Evolutionary conservation across 2,888 invertebrate genomes (phyloP).

Genomic region (Phengaris arion): DNA sequence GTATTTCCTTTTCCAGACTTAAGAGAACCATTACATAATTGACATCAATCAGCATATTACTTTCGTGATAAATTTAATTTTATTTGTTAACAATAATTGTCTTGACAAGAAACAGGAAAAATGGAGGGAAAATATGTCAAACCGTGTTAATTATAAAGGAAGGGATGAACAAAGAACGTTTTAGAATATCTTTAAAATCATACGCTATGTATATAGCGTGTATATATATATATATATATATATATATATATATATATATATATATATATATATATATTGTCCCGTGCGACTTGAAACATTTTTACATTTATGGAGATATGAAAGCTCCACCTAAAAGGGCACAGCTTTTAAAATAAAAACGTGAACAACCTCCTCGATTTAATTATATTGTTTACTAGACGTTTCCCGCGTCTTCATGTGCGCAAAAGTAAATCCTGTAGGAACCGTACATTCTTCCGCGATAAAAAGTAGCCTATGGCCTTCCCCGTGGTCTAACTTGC

Average conservation of each 20-base stretch:
- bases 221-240: too few relatives aligned
- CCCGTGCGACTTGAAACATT: slow-evolving; percentile 3
- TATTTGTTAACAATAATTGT: not conserved
- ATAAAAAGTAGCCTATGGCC: too few relatives aligned
- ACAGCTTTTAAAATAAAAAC: not conserved
- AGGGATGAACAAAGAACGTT: not conserved
- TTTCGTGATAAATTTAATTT: not conserved
- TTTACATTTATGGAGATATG: slow-evolving; percentile 10
- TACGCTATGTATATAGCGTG: not conserved
- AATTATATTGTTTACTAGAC: too few relatives aligned
- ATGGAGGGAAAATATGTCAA: not conserved
- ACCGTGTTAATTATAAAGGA: not conserved
- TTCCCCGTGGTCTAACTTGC: too few relatives aligned
- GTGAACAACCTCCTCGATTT: not conserved
- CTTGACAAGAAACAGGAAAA: not conserved
- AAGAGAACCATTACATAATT: not conserved
- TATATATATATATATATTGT: too few relatives aligned
- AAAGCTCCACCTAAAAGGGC: not conserved
- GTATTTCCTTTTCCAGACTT: not conserved
- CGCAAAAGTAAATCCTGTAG: too few relatives aligned
- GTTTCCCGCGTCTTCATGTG: too few relatives aligned
- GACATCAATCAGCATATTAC: not conserved
- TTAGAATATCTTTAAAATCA: not conserved
- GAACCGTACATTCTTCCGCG: too few relatives aligned
- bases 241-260: too few relatives aligned